phyloP scores from a whole-genome alignment of 2,113 vertebrate species.

The Pipa parva region DNA sequence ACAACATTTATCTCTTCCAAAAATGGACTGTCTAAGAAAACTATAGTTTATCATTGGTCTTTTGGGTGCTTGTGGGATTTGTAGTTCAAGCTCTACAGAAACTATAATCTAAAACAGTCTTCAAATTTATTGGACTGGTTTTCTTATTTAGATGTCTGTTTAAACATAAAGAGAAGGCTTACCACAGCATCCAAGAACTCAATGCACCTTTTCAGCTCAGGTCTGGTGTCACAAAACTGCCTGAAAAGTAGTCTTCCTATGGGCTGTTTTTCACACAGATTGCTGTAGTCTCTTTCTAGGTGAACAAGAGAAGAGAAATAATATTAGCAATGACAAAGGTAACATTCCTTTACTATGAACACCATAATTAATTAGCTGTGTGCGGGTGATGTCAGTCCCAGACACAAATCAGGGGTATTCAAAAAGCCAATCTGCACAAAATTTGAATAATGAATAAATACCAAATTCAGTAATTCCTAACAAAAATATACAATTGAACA shows the following conservation, averaged over 20 bases:
- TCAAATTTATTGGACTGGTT: too few relatives aligned
- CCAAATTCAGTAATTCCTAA: too few relatives aligned
- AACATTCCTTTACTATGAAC: neutral
- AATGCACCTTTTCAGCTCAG: constrained; percentile 72
- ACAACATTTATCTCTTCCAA: too few relatives aligned
- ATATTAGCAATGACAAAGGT: neutral
- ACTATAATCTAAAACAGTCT: too few relatives aligned
- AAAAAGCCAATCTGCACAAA: neutral
- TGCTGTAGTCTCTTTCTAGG: constrained; percentile 79
- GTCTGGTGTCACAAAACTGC: constrained; percentile 80
- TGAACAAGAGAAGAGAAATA: constrained; percentile 8
- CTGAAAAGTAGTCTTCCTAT: constrained; percentile 88
- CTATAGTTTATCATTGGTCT: too few relatives aligned
- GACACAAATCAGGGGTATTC: neutral
- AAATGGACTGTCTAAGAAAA: too few relatives aligned
- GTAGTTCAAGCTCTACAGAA: too few relatives aligned
- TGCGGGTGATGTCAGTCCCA: neutral
- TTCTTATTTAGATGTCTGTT: too few relatives aligned
- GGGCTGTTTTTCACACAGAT: constrained; percentile 84
- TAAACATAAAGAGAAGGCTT: constrained; percentile 47
- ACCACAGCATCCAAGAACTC: constrained; percentile 89
- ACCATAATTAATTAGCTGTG: neutral
- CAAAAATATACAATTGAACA: too few relatives aligned
- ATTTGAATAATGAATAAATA: too few relatives aligned
- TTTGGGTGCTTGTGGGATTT: too few relatives aligned